Percentiles rank a stretch among this genome's conserved stretches.
phyloP scores from a whole-genome alignment of 2,888 invertebrate genomes.

The Harmothoe impar region DNA sequence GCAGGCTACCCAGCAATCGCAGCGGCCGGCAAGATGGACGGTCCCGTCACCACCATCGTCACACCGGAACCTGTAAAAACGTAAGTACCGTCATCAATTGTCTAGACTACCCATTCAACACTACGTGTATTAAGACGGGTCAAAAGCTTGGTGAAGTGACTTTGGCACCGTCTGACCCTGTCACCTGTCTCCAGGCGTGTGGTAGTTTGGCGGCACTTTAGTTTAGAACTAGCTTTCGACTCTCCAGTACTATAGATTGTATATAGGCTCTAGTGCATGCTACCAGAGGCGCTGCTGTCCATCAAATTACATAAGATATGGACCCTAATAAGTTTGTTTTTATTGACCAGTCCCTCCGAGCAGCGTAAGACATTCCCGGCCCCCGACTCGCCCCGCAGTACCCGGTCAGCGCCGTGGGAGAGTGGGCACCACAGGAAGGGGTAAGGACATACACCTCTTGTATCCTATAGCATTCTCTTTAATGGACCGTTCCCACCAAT shows the following conservation, averaged over 20 bases:
- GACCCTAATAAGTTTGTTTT: too few species aligned
- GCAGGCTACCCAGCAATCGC: slow-evolving; percentile 2
- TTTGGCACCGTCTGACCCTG: too few species aligned
- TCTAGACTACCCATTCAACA: too few species aligned
- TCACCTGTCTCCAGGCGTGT: too few species aligned
- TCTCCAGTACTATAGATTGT: too few species aligned
- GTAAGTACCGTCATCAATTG: slow-evolving; percentile 74
- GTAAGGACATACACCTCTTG: slow-evolving; percentile 40
- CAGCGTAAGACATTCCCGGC: slow-evolving; percentile 46
- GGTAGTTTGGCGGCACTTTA: too few species aligned
- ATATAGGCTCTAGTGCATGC: too few species aligned
- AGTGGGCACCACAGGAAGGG: slow-evolving; percentile 64
- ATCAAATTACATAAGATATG: too few species aligned
- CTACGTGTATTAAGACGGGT: too few species aligned
- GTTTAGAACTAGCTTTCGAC: too few species aligned
- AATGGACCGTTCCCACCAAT: neutral
- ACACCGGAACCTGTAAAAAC: slow-evolving; percentile 77
- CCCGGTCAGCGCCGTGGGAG: slow-evolving; percentile 81
- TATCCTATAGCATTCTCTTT: neutral
- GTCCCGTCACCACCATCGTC: slow-evolving; percentile 76
- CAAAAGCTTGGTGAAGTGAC: too few species aligned
- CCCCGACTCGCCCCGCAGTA: slow-evolving; percentile 77
- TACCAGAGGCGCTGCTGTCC: too few species aligned
- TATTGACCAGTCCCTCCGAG: slow-evolving; percentile 45
- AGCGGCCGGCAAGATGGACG: slow-evolving; percentile 67